Percentiles rank a stretch among this genome's conserved stretches.
Evolutionary conservation across 2,888 invertebrate species (phyloP).

Genomic region (Lithophane semibrunnea): DNA sequence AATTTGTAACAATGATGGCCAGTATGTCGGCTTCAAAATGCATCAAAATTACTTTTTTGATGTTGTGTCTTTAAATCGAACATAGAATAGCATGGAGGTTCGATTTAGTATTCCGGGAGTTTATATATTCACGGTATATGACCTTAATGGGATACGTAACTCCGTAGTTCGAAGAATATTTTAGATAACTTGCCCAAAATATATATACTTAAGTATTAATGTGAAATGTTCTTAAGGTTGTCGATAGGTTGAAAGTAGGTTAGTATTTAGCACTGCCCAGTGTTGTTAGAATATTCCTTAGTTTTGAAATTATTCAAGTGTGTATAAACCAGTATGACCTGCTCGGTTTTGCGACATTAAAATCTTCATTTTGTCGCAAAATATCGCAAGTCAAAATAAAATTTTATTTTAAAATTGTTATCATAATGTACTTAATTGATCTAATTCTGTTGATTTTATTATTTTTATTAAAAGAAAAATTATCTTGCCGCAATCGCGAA

Average conservation of each 20-base stretch:
- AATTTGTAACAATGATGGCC: background rate
- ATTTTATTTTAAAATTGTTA: constrained; percentile 65
- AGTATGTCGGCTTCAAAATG: background rate
- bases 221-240: constrained; percentile 58
- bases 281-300: constrained; percentile 58
- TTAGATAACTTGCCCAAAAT: constrained; percentile 34
- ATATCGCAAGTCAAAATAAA: constrained; percentile 19
- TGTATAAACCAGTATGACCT: constrained; percentile 31
- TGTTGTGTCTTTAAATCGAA: background rate
- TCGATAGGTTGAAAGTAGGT: constrained; percentile 60
- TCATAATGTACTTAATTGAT: constrained; percentile 76
- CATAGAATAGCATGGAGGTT: background rate
- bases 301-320: constrained; percentile 42
- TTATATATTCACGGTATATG: background rate
- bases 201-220: constrained; percentile 13
- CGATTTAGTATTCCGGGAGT: background rate
- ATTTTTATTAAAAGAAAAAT: constrained; percentile 69
- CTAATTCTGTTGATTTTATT: constrained; percentile 76
- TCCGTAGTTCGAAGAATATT: constrained; percentile 14
- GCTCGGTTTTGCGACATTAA: constrained; percentile 29
- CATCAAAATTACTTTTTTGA: background rate
- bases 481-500: constrained; percentile 68
- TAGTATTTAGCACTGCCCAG: constrained; percentile 59
- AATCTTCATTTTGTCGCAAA: constrained; percentile 21
- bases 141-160: constrained; percentile 2